phyloP scores from a whole-genome alignment of 2,113 vertebrate species.

The Hylia prasina region DNA sequence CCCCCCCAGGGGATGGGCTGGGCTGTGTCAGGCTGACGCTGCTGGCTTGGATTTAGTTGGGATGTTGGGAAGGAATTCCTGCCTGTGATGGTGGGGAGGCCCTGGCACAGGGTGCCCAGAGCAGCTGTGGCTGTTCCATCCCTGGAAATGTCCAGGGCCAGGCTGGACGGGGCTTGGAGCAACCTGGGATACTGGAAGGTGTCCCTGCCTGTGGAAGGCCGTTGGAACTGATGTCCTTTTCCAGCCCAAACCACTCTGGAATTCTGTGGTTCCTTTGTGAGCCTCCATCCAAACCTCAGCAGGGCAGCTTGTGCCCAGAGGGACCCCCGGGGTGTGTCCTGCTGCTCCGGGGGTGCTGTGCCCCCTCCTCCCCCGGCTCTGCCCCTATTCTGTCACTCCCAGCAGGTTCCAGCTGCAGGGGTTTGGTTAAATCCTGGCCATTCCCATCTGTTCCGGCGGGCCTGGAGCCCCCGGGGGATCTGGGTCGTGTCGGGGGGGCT shows the following conservation, averaged over 20 bases:
- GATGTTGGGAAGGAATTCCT: background rate
- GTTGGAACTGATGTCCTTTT: background rate
- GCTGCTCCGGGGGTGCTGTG: background rate
- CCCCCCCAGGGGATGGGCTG: background rate
- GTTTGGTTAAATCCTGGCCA: background rate
- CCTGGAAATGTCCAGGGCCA: background rate
- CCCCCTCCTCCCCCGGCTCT: background rate
- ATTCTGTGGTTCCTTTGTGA: background rate
- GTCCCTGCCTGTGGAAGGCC: background rate
- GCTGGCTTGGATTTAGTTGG: background rate
- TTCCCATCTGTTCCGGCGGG: background rate
- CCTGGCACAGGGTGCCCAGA: background rate
- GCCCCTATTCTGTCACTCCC: background rate
- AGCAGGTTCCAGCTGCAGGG: background rate
- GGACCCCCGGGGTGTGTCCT: background rate
- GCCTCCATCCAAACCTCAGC: background rate
- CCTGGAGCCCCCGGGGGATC: background rate
- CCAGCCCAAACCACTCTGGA: background rate
- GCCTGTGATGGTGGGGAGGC: too few species aligned
- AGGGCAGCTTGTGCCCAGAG: background rate
- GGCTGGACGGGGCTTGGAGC: background rate
- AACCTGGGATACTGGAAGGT: background rate
- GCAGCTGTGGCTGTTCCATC: background rate
- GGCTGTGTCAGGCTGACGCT: background rate
- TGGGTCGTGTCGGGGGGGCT: background rate